A percentile compares a stretch with the other conserved stretches of the same genome.
Evolutionary conservation across 2,113 vertebrate genomes (phyloP).

Genomic region (Turdus rufiventris): DNA sequence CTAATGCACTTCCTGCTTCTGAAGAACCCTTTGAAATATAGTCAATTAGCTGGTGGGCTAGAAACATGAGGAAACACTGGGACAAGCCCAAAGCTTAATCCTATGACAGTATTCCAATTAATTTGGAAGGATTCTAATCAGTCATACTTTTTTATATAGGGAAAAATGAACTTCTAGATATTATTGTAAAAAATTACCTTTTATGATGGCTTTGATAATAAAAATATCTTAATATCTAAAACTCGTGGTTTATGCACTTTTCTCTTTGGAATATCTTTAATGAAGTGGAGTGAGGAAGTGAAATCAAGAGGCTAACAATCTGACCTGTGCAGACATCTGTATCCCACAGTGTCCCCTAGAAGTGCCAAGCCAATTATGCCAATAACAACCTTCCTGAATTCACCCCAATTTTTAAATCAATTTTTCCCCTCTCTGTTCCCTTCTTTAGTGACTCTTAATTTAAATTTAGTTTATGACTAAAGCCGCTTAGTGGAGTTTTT

Average conservation of each 20-base stretch:
- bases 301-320: background rate
- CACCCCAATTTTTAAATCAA: background rate
- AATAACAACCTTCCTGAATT: background rate
- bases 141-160: background rate
- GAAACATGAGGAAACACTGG: background rate
- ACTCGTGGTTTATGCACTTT: background rate
- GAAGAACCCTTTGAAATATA: background rate
- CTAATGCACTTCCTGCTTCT: background rate
- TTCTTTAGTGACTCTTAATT: background rate
- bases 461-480: background rate
- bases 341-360: background rate
- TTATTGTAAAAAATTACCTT: background rate
- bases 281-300: background rate
- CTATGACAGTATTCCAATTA: background rate
- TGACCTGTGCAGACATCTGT: background rate
- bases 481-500: background rate
- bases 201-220: background rate
- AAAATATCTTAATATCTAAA: background rate
- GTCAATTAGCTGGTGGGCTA: background rate
- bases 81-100: background rate
- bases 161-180: background rate
- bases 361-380: background rate
- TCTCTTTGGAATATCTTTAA: background rate
- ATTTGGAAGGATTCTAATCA: background rate
- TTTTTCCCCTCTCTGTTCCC: accelerated